A percentile compares a stretch with the other conserved stretches of the same genome.
These are phyloP conservation scores for Pomacea maculata DNA, from an alignment of 1,140 invertebrate genomes.

Conservation along the genomic window DNA sequence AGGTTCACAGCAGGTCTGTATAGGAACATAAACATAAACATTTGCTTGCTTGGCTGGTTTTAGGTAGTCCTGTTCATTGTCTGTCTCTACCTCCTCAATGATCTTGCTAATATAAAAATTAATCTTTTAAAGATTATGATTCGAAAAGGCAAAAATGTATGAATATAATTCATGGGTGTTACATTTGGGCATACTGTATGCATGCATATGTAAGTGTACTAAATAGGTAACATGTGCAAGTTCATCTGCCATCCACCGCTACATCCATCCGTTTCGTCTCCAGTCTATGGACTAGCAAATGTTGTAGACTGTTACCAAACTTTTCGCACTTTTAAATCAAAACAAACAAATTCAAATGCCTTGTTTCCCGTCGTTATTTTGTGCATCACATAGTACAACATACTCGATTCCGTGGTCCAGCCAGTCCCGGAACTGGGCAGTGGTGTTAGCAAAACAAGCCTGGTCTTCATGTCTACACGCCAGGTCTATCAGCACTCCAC, in stretches of 20 bases:
- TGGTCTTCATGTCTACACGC: conserved; percentile 60
- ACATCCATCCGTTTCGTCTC: no score
- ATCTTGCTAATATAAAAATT: neutral
- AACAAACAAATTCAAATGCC: no score
- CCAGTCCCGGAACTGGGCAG: conserved; percentile 58
- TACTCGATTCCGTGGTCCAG: conserved; percentile 44
- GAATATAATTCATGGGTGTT: neutral
- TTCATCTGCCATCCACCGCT: no score
- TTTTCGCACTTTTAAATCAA: no score
- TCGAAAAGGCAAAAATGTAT: neutral
- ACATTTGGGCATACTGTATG: neutral
- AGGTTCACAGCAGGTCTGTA: conserved; percentile 72
- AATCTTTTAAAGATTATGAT: neutral
- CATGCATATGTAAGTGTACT: no score
- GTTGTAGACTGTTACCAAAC: no score
- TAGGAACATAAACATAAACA: neutral
- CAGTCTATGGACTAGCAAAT: no score
- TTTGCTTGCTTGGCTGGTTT: neutral
- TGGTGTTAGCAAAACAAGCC: conserved; percentile 58
- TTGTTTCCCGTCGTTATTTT: no score
- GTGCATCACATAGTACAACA: neutral
- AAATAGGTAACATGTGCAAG: no score
- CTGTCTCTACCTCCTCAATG: neutral
- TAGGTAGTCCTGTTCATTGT: no score
- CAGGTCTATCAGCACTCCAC: conserved; percentile 54